Evolutionary conservation across 2,888 invertebrate genomes (phyloP).

Genomic region (Miltochrista miniata): DNA sequence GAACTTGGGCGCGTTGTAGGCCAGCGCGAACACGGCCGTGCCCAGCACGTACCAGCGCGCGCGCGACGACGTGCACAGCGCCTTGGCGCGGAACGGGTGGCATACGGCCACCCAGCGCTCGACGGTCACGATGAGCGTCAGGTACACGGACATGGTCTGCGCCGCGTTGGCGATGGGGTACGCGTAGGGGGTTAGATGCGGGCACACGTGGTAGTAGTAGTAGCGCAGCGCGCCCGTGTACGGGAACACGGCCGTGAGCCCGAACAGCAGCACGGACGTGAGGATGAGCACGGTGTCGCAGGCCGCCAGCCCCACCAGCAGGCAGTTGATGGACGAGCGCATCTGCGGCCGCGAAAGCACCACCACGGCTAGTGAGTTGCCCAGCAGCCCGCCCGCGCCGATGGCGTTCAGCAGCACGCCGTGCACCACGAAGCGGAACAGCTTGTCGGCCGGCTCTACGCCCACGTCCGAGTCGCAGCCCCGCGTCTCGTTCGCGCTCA

Average conservation of each 20-base stretch:
- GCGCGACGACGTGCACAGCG: slow-evolving; percentile 95
- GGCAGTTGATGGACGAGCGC: slow-evolving; percentile 97
- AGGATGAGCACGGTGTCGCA: slow-evolving; percentile 96
- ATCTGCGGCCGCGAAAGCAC: slow-evolving; percentile 96
- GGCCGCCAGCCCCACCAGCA: slow-evolving; percentile 95
- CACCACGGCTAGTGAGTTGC: slow-evolving; percentile 95
- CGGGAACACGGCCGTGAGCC: slow-evolving; percentile 92
- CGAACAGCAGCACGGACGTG: slow-evolving; percentile 93
- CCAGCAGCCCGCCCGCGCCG: slow-evolving; percentile 92
- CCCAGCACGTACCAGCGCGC: slow-evolving; percentile 92
- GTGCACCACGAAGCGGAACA: slow-evolving; percentile 91
- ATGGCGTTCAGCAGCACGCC: slow-evolving; percentile 92
- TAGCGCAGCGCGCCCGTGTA: slow-evolving; percentile 90
- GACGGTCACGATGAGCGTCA: slow-evolving; percentile 94
- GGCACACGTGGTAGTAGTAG: slow-evolving; percentile 91
- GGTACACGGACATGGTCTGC: slow-evolving; percentile 97
- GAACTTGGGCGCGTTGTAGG: slow-evolving; percentile 94
- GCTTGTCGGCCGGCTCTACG: slow-evolving; percentile 75
- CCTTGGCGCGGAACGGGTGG: slow-evolving; percentile 93
- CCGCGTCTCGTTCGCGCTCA: slow-evolving; percentile 47
- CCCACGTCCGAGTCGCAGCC: slow-evolving; percentile 68
- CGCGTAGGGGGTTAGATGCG: slow-evolving; percentile 90
- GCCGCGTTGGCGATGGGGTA: slow-evolving; percentile 94
- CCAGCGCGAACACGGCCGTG: slow-evolving; percentile 90
- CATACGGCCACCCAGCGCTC: slow-evolving; percentile 98